A percentile compares a stretch with the other conserved stretches of the same genome.
phyloP scores from a whole-genome alignment of 2,797 vertebrate species.

The Sebastiscus tertius region DNA sequence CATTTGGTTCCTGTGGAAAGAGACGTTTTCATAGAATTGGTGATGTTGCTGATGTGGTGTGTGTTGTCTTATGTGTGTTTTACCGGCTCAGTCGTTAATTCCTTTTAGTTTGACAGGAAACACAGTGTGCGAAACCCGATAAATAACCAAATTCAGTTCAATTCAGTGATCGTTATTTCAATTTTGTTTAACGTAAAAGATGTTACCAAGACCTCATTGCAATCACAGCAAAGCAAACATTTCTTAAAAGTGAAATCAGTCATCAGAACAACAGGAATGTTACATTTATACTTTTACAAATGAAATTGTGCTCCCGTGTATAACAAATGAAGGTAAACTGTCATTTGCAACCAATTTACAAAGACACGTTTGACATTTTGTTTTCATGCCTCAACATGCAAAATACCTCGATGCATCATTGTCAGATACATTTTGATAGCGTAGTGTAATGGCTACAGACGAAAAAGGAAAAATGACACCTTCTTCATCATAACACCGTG shows the following conservation, averaged over 20 bases:
- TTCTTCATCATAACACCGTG: constrained; percentile 29
- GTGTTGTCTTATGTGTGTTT: not conserved
- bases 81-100: not conserved
- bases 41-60: constrained; percentile 4
- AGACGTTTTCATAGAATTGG: not conserved
- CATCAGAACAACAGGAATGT: constrained; percentile 39
- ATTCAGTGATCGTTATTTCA: constrained; percentile 7
- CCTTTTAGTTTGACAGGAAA: not conserved
- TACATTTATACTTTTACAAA: constrained; percentile 25
- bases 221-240: constrained; percentile 25
- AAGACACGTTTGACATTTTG: constrained; percentile 57
- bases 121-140: not conserved
- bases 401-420: constrained; percentile 58
- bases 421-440: constrained; percentile 62
- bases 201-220: not conserved
- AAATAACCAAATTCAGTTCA: constrained; percentile 24
- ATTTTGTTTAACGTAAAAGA: constrained; percentile 24
- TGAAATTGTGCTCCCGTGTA: constrained; percentile 45
- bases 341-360: constrained; percentile 54
- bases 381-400: constrained; percentile 45
- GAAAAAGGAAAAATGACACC: constrained; percentile 22
- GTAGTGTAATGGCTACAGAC: constrained; percentile 34
- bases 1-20: not conserved
- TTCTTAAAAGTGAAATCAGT: constrained; percentile 43
- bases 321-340: constrained; percentile 52